These are phyloP conservation scores for Centrocercus urophasianus DNA, from an alignment of 2,113 vertebrate species.

Conservation along the genomic window DNA sequence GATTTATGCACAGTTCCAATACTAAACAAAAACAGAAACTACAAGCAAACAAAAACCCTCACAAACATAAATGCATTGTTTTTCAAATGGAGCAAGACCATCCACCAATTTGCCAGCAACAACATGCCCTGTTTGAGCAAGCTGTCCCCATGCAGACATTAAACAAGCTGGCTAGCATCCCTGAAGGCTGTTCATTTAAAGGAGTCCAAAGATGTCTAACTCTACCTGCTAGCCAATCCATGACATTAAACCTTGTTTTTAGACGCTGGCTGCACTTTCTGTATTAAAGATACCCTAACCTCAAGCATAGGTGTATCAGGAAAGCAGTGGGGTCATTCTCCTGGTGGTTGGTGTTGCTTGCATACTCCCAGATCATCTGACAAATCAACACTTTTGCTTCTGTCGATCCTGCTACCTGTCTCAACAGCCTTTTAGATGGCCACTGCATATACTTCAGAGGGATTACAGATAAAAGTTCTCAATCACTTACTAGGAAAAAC, in stretches of 20 bases:
- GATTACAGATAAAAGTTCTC: neutral
- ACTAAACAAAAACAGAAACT: neutral
- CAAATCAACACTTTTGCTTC: fast-evolving
- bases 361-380: neutral
- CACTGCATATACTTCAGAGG: neutral
- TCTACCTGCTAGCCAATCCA: neutral
- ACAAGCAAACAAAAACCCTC: too few relatives aligned
- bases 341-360: fast-evolving
- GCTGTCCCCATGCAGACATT: neutral
- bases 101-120: neutral
- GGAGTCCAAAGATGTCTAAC: neutral
- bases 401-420: neutral
- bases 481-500: neutral
- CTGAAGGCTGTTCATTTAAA: neutral
- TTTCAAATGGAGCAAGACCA: neutral
- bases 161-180: neutral
- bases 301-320: neutral
- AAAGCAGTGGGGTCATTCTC: neutral
- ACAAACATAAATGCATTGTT: neutral
- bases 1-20: neutral
- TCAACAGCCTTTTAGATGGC: neutral
- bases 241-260: neutral
- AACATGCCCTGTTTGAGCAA: neutral
- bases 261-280: neutral
- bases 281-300: neutral